These are phyloP conservation scores for Zalophus californianus DNA, from an alignment of 2,797 vertebrate species.

Conservation along the genomic window DNA sequence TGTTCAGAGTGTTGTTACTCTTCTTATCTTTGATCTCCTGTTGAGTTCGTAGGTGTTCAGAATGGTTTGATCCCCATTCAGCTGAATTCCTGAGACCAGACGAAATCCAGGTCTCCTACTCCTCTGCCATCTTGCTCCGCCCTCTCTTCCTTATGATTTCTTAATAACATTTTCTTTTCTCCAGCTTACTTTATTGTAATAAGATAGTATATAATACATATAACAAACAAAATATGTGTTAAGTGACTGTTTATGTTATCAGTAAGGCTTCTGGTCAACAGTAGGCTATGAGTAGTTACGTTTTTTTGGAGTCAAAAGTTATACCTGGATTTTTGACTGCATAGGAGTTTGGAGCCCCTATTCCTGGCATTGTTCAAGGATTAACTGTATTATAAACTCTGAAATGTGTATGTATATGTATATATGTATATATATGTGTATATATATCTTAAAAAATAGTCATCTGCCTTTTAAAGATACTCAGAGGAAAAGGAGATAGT, in stretches of 20 bases:
- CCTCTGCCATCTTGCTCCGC: too few relatives aligned
- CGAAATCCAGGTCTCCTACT: too few relatives aligned
- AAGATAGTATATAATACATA: not conserved
- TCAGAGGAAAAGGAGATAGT: not conserved
- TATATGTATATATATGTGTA: not conserved
- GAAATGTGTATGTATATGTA: not conserved
- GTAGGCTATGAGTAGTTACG: not conserved
- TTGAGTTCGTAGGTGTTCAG: too few relatives aligned
- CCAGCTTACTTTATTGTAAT: not conserved
- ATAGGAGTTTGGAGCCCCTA: not conserved
- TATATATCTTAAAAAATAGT: not conserved
- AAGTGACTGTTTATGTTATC: not conserved
- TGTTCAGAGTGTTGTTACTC: too few relatives aligned
- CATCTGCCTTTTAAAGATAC: not conserved
- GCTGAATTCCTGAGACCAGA: too few relatives aligned
- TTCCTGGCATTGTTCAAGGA: not conserved
- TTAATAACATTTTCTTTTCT: not conserved
- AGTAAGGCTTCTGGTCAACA: not conserved
- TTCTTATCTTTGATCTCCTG: too few relatives aligned
- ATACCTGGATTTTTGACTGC: not conserved
- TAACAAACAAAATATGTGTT: not conserved
- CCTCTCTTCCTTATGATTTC: not conserved
- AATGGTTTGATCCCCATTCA: too few relatives aligned
- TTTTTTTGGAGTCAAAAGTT: not conserved
- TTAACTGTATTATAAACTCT: not conserved